A percentile compares a stretch with the other conserved stretches of the same genome.
Evolutionary conservation across 2,797 vertebrate species (phyloP).

Genomic region (Gobionotothen gibberifrons): DNA sequence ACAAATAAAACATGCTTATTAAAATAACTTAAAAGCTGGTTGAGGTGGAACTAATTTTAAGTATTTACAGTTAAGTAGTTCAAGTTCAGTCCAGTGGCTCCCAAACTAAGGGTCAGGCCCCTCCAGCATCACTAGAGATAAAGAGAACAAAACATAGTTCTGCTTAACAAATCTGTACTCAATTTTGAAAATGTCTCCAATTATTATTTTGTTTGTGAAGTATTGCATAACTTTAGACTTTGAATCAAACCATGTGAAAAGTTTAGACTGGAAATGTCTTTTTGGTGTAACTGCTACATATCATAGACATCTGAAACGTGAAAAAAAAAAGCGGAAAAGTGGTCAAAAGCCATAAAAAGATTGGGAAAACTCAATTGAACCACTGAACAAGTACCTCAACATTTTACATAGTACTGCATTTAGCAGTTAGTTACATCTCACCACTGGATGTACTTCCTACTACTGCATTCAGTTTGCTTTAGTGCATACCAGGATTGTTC

Average conservation of each 20-base stretch:
- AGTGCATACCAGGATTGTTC: slow-evolving; percentile 3
- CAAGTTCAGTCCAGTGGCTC: background rate
- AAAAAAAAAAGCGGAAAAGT: too few species aligned
- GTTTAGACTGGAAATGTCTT: background rate
- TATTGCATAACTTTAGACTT: background rate
- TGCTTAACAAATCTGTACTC: background rate
- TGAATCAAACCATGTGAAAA: background rate
- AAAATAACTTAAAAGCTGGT: background rate
- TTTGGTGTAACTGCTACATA: background rate
- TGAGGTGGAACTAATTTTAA: background rate
- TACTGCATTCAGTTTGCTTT: background rate
- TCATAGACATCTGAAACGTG: background rate
- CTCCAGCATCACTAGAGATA: background rate
- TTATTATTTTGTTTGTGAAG: background rate
- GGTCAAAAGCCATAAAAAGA: background rate
- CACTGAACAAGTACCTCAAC: background rate
- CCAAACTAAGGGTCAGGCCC: background rate
- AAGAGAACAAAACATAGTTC: background rate
- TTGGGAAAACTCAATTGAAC: background rate
- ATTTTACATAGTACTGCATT: background rate
- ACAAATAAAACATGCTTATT: too few species aligned
- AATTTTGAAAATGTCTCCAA: background rate
- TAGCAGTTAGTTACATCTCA: background rate
- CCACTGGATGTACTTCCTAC: background rate
- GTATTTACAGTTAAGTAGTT: background rate